Conservation (phyloP, 2,797 vertebrate species). For the Delichon dasypus region DNA sequence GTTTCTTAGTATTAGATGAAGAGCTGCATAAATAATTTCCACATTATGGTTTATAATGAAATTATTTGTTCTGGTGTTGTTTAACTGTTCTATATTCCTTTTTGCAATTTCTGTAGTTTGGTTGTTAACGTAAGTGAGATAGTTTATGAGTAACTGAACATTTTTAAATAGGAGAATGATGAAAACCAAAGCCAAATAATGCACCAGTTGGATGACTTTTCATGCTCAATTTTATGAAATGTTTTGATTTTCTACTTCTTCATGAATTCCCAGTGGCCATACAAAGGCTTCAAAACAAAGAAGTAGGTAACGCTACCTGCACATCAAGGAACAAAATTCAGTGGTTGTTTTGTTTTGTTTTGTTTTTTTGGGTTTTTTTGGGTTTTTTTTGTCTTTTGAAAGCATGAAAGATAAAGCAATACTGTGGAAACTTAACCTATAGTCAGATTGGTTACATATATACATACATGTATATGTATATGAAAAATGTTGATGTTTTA, state of each 20-base stretch:
- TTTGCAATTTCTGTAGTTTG: background rate
- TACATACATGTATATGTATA: background rate
- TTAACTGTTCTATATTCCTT: background rate
- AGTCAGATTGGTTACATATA: background rate
- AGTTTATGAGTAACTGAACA: background rate
- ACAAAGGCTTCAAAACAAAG: background rate
- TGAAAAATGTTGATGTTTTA: background rate
- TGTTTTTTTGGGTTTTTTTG: no score
- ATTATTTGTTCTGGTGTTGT: background rate
- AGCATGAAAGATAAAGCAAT: background rate
- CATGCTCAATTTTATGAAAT: background rate
- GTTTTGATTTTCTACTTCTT: background rate
- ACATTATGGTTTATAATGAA: background rate
- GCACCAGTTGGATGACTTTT: background rate
- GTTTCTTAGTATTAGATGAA: background rate
- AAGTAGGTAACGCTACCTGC: background rate
- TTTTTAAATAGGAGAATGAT: background rate
- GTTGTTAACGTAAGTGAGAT: background rate
- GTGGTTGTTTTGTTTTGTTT: background rate
- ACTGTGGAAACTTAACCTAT: background rate
- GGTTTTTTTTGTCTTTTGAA: background rate
- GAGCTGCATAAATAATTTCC: background rate
- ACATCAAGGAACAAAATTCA: background rate
- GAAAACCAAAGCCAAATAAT: background rate
- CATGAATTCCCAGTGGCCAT: background rate